A percentile compares a stretch with the other conserved stretches of the same genome.
Evolutionary conservation across 2,888 invertebrate species (phyloP).

Genomic region (Sesamia inferens): DNA sequence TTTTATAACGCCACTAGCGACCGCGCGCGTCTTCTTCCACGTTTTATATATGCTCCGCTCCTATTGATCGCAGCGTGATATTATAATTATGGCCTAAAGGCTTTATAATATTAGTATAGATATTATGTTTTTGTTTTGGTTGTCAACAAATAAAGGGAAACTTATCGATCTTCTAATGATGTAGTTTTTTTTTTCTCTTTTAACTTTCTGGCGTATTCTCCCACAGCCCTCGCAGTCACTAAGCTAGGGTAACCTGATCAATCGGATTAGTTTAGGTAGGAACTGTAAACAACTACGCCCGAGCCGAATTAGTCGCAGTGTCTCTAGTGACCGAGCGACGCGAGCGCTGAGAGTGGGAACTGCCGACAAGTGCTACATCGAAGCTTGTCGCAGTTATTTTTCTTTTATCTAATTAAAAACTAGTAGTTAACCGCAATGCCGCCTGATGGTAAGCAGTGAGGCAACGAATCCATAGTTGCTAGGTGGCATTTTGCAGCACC

Average conservation of each 20-base stretch:
- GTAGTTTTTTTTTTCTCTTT: no score
- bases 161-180: background rate
- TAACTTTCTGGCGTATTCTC: background rate
- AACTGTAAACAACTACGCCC: background rate
- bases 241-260: background rate
- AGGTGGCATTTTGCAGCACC: no score
- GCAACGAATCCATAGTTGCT: no score
- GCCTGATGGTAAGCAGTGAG: no score
- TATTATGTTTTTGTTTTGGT: background rate
- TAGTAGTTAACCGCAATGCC: no score
- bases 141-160: background rate
- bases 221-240: background rate
- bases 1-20: constrained; percentile 3
- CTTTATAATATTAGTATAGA: no score
- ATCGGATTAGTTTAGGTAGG: background rate
- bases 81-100: no score
- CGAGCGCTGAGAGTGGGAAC: background rate
- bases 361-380: background rate
- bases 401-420: no score
- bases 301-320: background rate
- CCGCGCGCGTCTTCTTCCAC: no score
- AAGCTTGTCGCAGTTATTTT: background rate
- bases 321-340: background rate
- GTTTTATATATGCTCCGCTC: no score
- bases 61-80: no score